Conservation (phyloP, 2,888 invertebrate genomes). For the Aradus depressus region DNA sequence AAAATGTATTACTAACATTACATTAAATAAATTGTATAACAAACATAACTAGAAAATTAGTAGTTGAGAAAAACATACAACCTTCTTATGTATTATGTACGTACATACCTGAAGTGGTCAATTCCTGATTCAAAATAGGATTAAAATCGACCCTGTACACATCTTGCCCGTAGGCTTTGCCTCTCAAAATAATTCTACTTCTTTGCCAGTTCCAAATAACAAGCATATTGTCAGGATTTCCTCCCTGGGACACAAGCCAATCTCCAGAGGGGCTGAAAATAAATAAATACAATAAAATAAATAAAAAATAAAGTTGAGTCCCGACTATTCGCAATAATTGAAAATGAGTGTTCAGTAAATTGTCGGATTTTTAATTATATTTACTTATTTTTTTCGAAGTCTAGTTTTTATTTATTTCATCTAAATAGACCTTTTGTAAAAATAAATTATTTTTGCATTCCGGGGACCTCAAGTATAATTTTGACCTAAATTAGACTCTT, state of each 20-base stretch:
- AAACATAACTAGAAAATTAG: not conserved
- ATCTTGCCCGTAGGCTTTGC: conserved; percentile 73
- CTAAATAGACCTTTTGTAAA: too few species aligned
- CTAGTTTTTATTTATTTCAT: too few species aligned
- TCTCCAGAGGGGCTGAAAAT: conserved; percentile 62
- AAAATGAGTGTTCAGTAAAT: too few species aligned
- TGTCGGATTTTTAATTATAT: too few species aligned
- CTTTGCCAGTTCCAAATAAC: conserved; percentile 83
- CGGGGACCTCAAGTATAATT: too few species aligned
- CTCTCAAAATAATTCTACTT: conserved; percentile 61
- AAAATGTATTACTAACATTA: not conserved
- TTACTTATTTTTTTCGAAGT: too few species aligned
- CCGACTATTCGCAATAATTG: too few species aligned
- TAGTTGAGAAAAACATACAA: not conserved
- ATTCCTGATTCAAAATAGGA: conserved; percentile 61
- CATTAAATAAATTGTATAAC: not conserved
- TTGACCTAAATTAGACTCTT: too few species aligned
- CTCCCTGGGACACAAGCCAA: conserved; percentile 69
- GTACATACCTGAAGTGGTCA: conserved; percentile 59
- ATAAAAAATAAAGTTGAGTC: too few species aligned
- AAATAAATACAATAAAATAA: conserved; percentile 2
- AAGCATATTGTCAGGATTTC: conserved; percentile 73
- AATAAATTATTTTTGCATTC: too few species aligned
- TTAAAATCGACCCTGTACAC: conserved; percentile 73
- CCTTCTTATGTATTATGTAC: not conserved